Evolutionary conservation across 2,113 vertebrate species (phyloP).

Genomic region (Dunckerocampus dactyliophorus): DNA sequence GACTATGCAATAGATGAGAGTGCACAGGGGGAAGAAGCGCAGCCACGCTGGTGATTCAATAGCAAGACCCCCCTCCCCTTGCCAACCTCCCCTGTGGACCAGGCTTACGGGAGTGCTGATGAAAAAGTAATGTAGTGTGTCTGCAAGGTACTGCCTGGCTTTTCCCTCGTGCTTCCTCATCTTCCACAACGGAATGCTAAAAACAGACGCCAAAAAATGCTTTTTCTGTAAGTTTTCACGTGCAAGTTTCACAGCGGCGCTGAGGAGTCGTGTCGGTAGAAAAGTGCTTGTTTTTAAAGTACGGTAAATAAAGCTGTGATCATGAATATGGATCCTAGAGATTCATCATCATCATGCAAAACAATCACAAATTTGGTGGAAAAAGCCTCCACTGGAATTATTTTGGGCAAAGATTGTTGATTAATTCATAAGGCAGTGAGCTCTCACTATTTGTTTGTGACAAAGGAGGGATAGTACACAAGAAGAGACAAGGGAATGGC

Average conservation of each 20-base stretch:
- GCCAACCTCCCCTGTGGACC: conserved; percentile 56
- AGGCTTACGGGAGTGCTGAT: conserved; percentile 72
- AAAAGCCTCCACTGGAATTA: neutral
- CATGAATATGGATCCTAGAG: neutral
- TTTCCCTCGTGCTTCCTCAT: conserved; percentile 51
- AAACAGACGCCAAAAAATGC: conserved; percentile 44
- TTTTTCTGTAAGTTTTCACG: conserved; percentile 19
- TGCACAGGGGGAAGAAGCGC: conserved; percentile 35
- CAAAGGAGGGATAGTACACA: conserved; percentile 40
- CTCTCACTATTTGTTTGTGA: neutral
- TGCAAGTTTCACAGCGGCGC: neutral
- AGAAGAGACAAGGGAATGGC: conserved; percentile 40
- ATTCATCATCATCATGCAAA: neutral
- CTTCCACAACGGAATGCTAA: conserved; percentile 50
- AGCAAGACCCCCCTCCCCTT: neutral
- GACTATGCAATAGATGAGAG: conserved; percentile 60
- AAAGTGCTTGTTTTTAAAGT: conserved; percentile 3
- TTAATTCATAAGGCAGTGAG: conserved; percentile 10
- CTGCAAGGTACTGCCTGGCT: conserved; percentile 63
- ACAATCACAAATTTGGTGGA: neutral
- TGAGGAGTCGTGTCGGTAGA: conserved; percentile 7
- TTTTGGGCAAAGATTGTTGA: conserved; percentile 3
- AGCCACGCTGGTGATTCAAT: conserved; percentile 66
- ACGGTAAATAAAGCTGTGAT: neutral
- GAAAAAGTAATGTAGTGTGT: conserved; percentile 78